phyloP scores from a whole-genome alignment of 1,140 invertebrate species.

The Drosophila novamexicana region DNA sequence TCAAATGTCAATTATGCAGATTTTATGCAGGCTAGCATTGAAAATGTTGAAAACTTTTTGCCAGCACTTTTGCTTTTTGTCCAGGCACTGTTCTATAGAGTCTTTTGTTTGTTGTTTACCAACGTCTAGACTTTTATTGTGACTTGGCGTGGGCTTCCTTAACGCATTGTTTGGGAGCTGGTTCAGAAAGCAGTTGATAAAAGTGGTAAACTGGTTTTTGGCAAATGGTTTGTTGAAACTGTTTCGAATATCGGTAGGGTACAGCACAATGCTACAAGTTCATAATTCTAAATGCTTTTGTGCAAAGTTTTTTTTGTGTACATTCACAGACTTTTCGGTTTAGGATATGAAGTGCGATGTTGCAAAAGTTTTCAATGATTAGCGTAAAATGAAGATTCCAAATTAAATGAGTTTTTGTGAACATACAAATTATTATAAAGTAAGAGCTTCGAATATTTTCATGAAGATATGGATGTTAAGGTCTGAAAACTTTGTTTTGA shows the following conservation, averaged over 20 bases:
- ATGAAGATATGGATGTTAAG: no score
- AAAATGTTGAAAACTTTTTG: slow-evolving; percentile 44
- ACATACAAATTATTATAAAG: no score
- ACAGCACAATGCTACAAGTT: slow-evolving; percentile 44
- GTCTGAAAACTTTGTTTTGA: no score
- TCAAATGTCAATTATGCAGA: slow-evolving; percentile 71
- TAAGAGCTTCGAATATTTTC: no score
- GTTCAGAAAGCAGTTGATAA: slow-evolving; percentile 24
- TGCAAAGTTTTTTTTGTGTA: slow-evolving; percentile 26
- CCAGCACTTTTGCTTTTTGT: slow-evolving; percentile 44
- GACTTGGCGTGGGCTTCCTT: slow-evolving; percentile 44
- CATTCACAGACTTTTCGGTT: slow-evolving; percentile 37
- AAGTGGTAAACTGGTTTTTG: slow-evolving; percentile 37
- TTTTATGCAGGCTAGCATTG: slow-evolving; percentile 58
- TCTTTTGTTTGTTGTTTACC: slow-evolving; percentile 75
- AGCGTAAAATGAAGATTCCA: neutral
- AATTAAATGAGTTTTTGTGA: neutral
- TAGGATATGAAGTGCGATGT: slow-evolving; percentile 15
- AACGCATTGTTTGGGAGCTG: slow-evolving; percentile 32
- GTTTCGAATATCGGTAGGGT: slow-evolving; percentile 23
- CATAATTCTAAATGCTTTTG: slow-evolving; percentile 34
- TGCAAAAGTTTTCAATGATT: slow-evolving; percentile 25
- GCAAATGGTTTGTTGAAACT: slow-evolving; percentile 21
- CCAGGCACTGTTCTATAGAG: slow-evolving; percentile 45
- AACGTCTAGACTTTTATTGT: slow-evolving; percentile 75